Base-by-base conservation (phyloP, 2,888 invertebrate genomes). In the Thalpophila matura region DNA sequence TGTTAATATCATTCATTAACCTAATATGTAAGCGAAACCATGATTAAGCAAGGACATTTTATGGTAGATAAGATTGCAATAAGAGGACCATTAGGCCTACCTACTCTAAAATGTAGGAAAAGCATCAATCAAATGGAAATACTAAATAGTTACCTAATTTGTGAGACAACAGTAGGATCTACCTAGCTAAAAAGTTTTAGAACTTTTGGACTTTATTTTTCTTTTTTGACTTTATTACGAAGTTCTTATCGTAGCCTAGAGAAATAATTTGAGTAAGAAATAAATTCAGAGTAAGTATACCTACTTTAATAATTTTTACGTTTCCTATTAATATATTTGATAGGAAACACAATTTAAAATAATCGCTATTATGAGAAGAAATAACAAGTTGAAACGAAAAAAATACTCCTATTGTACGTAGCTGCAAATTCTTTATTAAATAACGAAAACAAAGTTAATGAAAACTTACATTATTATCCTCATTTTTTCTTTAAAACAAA, bases 1-100 rank as follows among this genome's bases (percentile, higher is more conserved):
- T 55, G 51, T 33, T 51, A 70, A 55, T 61, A 50, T 38, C 46
- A 43, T 38, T 61, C 50, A 62, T 70, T 70, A 70, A 22, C 64
- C 63, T 54, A 53, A 35, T 68, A 40, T 51, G 72, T 62, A 42
- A 62, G 54, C 46, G 40, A 71, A 71, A 70, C 54, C 64, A 43
- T 63, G 14, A 49, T 75, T 68, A 74, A 33, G 33, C 24, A 35
- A 14, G 47, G 38, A 37, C 46, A 50, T 35, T 46, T 40, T 20
- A 12, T 40, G 16, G 22, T 6, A 20, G 46, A 46, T 68, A 58
- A 50, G 49, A 49, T 62, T 27, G 12, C 2, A 27, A 27, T 31
- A 49, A 33, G 42, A 71, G 63, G 47, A 7, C 33, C 33, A 22
- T 26, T 22, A 7, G 27, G 27, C 9, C n/a, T n/a, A n/a, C n/a